Base-by-base conservation (phyloP, 2,888 invertebrate genomes). In the Hipparchia sbordonii region DNA sequence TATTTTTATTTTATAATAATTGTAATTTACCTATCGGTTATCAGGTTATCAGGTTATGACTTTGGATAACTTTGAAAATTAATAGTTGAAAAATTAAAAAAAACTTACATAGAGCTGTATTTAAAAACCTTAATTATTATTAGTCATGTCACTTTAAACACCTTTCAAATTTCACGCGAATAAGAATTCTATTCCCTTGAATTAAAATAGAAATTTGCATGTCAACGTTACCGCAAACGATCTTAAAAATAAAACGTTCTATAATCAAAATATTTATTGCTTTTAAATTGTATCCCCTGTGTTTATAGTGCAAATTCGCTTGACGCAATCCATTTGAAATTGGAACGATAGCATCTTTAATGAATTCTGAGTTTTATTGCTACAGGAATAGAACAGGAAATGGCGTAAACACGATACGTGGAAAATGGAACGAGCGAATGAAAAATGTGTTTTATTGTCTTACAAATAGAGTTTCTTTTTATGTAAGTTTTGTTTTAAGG, bases 311-410 rank as follows among this genome's bases (percentile, higher is more conserved):
- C 66, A 74, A 70, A 72, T 76, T 73, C 72, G 74, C 65, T 75
- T 77, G 73, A 76, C 65, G 75, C 65, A 67, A 76, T 72, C 60
- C 70, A 60, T 78, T 77, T 71, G 77, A 81, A 82, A 72, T 72
- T 79, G 81, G 80, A 81, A 82, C 83, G 79, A 78, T 80, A 78
- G 78, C 79, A 76, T 78, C 71, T 78, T 83, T 85, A 88, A 88
- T 86, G 87, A 86, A 91, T 86, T 86, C 82, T 90, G 87, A 82
- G 81, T 90, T 92, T 92, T 90, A 91, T 87, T 76, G 81, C 85
- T 80, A 85, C 84, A 78, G 85, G 86, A 89, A 91, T 90, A 91
- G 89, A 90, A 91, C 88, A 87, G 89, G 89, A 91, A 91, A 91
- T 84, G 85, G 89, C 81, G 76, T 84, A 83, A 84, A 86, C 86